Base-by-base conservation (phyloP, 2,113 vertebrate genomes). In the Sturnira hondurensis region DNA sequence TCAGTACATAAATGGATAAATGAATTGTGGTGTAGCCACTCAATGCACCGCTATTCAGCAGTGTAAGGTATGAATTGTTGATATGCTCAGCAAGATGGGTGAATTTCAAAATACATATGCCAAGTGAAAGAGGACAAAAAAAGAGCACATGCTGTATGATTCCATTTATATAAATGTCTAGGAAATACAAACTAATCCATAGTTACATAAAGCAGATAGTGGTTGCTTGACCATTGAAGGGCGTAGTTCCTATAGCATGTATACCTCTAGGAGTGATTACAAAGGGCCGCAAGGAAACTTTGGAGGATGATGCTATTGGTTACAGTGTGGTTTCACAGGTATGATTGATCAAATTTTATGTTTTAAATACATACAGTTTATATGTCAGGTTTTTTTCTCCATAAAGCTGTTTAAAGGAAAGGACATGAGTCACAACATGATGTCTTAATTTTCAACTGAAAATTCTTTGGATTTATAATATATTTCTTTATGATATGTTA, bases 401-500 rank as follows among this genome's bases (percentile, higher is more conserved):
- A 24, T 43, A 43, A 93, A 92, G 38, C 43, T 56, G 2, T 56
- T 26, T 83, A 50, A 84, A 89, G 68, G 41, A 65, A 92, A 77
- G 33, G 9, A 24, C 15, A 3, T 80, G 80, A 56, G 43, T 58
- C n/a, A 63, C 24, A 81, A 50, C 31, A 16, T 38, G 12, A 24
- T 63, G 17, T 68, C 58, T 83, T 54, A 45, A 67, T 95, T 91
- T 96, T 81, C 92, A 50, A 63, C 54, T 73, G 41, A 41, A 80
- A 63, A 61, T 97, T 96, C 3, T 61, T 95, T 95, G 61, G 20
- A 17, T 28, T 68, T 96, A 2, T 93, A 80, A 24, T 11, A 26
- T 94, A 4, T 38, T 84, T 83, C 94, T 85, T 50, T 96, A 47
- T 36, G 47, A 71, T 89, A 3, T 71, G 63, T 56, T 33, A 70